These are phyloP conservation scores for Catocala fraxini DNA, from an alignment of 2,888 invertebrate species.

Conservation along the genomic window DNA sequence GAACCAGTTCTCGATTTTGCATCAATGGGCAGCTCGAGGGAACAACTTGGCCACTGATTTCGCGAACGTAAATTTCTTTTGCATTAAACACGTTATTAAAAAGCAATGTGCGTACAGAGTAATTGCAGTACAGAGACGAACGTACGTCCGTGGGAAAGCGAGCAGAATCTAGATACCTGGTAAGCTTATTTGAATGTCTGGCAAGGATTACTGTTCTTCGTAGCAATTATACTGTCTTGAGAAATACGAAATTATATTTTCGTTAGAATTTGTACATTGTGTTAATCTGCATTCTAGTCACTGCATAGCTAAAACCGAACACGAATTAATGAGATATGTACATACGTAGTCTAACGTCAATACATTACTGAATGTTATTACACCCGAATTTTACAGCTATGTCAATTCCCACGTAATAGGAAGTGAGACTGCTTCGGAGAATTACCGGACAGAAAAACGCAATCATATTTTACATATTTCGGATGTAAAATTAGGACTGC, in stretches of 20 bases:
- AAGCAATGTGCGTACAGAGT: constrained; percentile 53
- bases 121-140: constrained; percentile 31
- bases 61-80: constrained; percentile 50
- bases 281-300: too few relatives aligned
- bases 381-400: too few relatives aligned
- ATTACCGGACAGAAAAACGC: too few relatives aligned
- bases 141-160: constrained; percentile 18
- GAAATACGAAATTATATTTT: constrained; percentile 12
- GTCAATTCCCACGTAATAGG: too few relatives aligned
- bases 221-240: constrained; percentile 17
- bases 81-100: constrained; percentile 63
- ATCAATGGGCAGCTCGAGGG: constrained; percentile 55
- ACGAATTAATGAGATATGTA: too few relatives aligned
- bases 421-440: too few relatives aligned
- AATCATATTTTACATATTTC: too few relatives aligned
- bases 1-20: constrained; percentile 52
- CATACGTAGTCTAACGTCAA: too few relatives aligned
- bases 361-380: too few relatives aligned
- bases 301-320: too few relatives aligned
- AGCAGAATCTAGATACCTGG: constrained; percentile 10
- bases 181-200: constrained; percentile 16
- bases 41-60: constrained; percentile 39
- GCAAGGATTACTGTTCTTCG: constrained; percentile 14
- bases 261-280: constrained; percentile 7
- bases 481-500: too few relatives aligned